phyloP scores from a whole-genome alignment of 1,140 invertebrate genomes.

The Dinoponera quadriceps region DNA sequence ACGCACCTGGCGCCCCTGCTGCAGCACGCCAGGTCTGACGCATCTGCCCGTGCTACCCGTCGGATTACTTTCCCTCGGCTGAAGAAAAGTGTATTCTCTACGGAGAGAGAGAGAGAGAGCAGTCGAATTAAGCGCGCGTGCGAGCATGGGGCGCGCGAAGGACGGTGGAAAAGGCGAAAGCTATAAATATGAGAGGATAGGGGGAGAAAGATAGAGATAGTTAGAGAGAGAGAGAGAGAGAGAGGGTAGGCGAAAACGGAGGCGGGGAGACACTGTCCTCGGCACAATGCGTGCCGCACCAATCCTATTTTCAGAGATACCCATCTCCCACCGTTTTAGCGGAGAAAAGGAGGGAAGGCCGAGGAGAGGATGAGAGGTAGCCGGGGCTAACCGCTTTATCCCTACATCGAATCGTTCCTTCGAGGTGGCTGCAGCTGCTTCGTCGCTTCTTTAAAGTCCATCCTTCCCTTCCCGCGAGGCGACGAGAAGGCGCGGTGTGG shows the following conservation, averaged over 20 bases:
- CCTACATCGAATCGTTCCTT: conserved; percentile 72
- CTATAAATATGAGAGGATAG: conserved; percentile 73
- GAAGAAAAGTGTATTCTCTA: conserved; percentile 69
- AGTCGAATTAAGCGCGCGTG: conserved; percentile 73
- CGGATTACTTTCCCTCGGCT: conserved; percentile 63
- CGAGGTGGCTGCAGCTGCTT: conserved; percentile 77
- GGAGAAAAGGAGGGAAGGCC: conserved; percentile 44
- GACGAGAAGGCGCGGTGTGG: background rate
- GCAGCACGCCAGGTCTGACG: conserved; percentile 50
- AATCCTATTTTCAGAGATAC: conserved; percentile 83
- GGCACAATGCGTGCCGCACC: conserved; percentile 77
- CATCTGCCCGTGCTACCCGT: conserved; percentile 55
- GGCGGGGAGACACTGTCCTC: conserved; percentile 70
- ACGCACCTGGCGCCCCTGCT: conserved; percentile 66
- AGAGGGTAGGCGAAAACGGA: conserved; percentile 57
- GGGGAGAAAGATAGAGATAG: background rate
- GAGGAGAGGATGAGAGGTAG: conserved; percentile 52
- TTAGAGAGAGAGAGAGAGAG: background rate
- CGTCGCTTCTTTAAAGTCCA: conserved; percentile 69
- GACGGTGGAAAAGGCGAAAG: conserved; percentile 71
- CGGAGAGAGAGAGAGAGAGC: too few relatives aligned
- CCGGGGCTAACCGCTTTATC: conserved; percentile 74
- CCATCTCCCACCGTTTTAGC: conserved; percentile 71
- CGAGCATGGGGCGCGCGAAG: conserved; percentile 53
- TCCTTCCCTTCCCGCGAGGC: conserved; percentile 41